Conservation (phyloP, 2,888 invertebrate species). For the Punctoribates punctum region DNA sequence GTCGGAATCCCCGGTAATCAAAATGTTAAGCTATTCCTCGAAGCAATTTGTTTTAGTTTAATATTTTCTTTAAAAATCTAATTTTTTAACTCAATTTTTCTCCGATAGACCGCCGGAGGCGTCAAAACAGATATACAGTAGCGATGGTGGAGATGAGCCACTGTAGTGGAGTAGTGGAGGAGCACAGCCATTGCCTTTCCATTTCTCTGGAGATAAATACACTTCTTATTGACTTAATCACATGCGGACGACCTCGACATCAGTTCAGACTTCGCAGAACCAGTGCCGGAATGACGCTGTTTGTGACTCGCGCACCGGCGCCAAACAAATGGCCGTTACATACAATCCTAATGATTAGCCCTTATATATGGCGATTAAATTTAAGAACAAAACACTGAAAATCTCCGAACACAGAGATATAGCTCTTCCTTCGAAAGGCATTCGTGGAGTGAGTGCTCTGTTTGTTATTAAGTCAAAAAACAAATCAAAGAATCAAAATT, state of each 20-base stretch:
- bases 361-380: neutral
- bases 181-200: too few relatives aligned
- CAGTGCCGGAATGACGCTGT: neutral
- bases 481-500: too few relatives aligned
- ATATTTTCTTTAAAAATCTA: neutral
- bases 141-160: neutral
- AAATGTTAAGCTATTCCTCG: constrained; percentile 12
- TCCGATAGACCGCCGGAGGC: constrained; percentile 11
- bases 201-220: neutral
- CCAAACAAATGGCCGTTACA: neutral
- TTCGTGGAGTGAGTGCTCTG: too few relatives aligned
- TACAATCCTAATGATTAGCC: neutral
- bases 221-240: constrained; percentile 10
- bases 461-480: too few relatives aligned
- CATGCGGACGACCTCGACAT: constrained; percentile 19
- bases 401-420: neutral
- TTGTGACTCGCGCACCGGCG: neutral
- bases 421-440: too few relatives aligned
- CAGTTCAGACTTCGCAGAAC: neutral
- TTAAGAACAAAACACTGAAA: too few relatives aligned
- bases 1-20: neutral
- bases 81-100: neutral
- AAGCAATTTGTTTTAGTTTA: constrained; percentile 11
- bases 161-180: too few relatives aligned
- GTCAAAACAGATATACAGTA: constrained; percentile 12